Evolutionary conservation across 1,140 invertebrate species (phyloP).

Genomic region (Psix sp.): DNA sequence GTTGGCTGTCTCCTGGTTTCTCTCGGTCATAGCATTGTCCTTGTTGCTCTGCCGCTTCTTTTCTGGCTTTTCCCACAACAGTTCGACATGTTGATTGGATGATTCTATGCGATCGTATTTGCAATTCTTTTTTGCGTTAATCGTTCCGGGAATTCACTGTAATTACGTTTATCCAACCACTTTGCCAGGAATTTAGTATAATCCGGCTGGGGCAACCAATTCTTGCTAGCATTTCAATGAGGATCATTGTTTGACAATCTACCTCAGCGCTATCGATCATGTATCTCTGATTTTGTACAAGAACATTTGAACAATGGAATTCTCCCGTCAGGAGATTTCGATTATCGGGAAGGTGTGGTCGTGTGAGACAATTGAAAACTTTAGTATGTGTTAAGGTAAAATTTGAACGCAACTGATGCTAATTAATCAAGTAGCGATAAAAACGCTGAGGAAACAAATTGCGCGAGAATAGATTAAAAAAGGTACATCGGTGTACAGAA

Average conservation of each 20-base stretch:
- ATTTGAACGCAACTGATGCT: slow-evolving; percentile 35
- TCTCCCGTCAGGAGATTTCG: too few relatives aligned
- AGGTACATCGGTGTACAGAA: slow-evolving; percentile 46
- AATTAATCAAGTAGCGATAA: slow-evolving; percentile 56
- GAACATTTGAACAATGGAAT: too few relatives aligned
- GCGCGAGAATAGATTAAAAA: slow-evolving; percentile 44
- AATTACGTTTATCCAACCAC: slow-evolving; percentile 48
- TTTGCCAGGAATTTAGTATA: slow-evolving; percentile 28
- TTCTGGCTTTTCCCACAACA: slow-evolving; percentile 51
- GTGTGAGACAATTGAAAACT: neutral
- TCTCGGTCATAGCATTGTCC: slow-evolving; percentile 3
- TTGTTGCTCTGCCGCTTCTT: neutral
- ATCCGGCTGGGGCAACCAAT: slow-evolving; percentile 17
- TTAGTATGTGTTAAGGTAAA: slow-evolving; percentile 23
- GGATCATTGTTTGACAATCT: slow-evolving; percentile 3
- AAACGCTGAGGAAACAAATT: slow-evolving; percentile 48
- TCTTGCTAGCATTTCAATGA: slow-evolving; percentile 12
- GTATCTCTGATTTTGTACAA: too few relatives aligned
- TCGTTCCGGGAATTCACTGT: slow-evolving; percentile 38
- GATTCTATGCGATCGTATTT: slow-evolving; percentile 49
- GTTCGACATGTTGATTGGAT: slow-evolving; percentile 54
- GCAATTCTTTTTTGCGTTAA: slow-evolving; percentile 52
- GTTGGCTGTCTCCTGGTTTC: slow-evolving; percentile 24
- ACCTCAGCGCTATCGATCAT: too few relatives aligned
- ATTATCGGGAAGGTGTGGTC: too few relatives aligned